Conservation (phyloP, 2,888 invertebrate species). For the Polymixis lichenea region DNA sequence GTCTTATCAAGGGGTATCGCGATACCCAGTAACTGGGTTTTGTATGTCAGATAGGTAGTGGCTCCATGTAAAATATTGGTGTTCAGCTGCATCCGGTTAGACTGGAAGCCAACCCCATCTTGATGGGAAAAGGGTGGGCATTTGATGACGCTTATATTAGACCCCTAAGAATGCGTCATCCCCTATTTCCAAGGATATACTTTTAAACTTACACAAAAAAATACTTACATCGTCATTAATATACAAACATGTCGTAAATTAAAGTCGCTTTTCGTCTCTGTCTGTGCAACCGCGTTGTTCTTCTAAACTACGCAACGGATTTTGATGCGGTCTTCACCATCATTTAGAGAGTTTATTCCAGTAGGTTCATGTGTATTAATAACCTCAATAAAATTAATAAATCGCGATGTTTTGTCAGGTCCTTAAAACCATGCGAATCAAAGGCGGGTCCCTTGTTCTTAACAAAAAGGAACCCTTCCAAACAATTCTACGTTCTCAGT, state of each 20-base stretch:
- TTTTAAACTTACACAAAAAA: background rate
- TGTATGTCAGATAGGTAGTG: too few relatives aligned
- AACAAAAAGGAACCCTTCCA: background rate
- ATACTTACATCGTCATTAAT: background rate
- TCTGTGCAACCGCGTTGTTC: background rate
- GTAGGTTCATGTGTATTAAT: too few relatives aligned
- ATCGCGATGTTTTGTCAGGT: background rate
- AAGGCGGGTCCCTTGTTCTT: background rate
- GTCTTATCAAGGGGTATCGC: too few relatives aligned
- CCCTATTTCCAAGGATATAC: background rate
- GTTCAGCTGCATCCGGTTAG: background rate
- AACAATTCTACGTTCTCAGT: constrained; percentile 10
- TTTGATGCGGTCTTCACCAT: background rate
- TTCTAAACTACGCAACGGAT: background rate
- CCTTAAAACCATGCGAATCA: background rate
- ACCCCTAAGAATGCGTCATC: too few relatives aligned
- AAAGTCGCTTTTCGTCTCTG: background rate
- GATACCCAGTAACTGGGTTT: too few relatives aligned
- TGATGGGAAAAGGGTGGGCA: too few relatives aligned
- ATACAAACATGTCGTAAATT: too few relatives aligned
- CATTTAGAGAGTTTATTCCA: too few relatives aligned
- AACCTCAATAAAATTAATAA: background rate
- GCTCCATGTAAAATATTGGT: too few relatives aligned
- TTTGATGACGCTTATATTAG: too few relatives aligned
- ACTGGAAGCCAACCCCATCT: too few relatives aligned